Conservation (phyloP, 2,888 invertebrate species). For the Dicyrtomina minuta region DNA sequence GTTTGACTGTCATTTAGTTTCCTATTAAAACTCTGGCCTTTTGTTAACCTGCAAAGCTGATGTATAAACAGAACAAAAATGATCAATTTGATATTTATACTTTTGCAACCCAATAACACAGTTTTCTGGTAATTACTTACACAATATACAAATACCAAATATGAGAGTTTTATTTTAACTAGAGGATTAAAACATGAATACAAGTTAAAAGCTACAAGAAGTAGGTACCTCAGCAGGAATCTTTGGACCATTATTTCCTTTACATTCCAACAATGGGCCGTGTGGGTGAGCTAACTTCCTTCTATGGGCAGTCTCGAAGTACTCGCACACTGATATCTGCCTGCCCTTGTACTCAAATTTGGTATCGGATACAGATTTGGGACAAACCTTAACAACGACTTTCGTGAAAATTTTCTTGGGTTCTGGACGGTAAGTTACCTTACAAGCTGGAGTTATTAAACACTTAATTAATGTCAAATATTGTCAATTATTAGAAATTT, state of each 20-base stretch:
- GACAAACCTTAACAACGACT: conserved; percentile 14
- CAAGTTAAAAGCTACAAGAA: too few relatives aligned
- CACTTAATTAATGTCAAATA: not conserved
- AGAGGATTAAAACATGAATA: too few relatives aligned
- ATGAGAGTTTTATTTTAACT: not conserved
- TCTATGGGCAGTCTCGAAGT: conserved; percentile 10
- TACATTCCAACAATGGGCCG: conserved; percentile 28
- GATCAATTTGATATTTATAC: too few relatives aligned
- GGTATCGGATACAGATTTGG: conserved; percentile 11
- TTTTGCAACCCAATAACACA: too few relatives aligned
- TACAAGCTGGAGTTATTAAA: conserved; percentile 26
- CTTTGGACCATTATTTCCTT: conserved; percentile 25
- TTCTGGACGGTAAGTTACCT: conserved; percentile 12
- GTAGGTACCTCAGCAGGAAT: conserved; percentile 31
- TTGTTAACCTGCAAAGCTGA: conserved; percentile 19
- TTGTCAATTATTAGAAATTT: too few relatives aligned
- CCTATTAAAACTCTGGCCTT: conserved; percentile 28
- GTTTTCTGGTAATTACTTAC: too few relatives aligned
- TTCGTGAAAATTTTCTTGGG: conserved; percentile 13
- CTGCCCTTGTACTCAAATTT: conserved; percentile 17
- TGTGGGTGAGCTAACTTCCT: too few relatives aligned
- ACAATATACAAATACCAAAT: not conserved
- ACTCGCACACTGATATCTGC: conserved; percentile 15
- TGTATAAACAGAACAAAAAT: not conserved
- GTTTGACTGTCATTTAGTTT: conserved; percentile 25